phyloP scores from a whole-genome alignment of 1,140 invertebrate species.

The Zaprionus vittiger region DNA sequence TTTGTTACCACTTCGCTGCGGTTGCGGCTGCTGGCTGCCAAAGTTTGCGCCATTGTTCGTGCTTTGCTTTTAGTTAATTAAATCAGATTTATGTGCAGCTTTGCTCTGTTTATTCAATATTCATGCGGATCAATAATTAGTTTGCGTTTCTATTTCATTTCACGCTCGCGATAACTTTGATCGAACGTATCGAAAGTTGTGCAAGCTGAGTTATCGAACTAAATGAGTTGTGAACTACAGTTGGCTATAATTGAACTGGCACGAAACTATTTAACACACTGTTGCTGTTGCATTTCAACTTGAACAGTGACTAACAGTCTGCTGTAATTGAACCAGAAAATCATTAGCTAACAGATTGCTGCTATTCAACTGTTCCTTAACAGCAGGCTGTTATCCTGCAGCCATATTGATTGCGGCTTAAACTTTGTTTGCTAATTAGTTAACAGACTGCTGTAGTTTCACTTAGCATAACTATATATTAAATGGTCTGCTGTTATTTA shows the following conservation, averaged over 20 bases:
- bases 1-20: conserved; percentile 54
- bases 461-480: too few species aligned
- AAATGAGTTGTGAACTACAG: conserved; percentile 2
- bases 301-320: background rate
- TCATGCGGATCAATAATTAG: conserved; percentile 11
- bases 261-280: background rate
- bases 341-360: background rate
- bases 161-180: background rate
- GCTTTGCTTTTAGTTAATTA: conserved; percentile 75
- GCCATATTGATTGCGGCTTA: background rate
- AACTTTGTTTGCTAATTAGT: too few species aligned
- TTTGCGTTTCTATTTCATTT: background rate
- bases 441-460: too few species aligned
- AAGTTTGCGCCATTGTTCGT: conserved; percentile 30
- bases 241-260: background rate
- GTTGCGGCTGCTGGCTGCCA: conserved; percentile 11
- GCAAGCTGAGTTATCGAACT: background rate
- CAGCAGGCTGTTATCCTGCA: background rate
- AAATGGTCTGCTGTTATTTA: too few species aligned
- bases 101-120: conserved; percentile 40
- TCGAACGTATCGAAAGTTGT: background rate
- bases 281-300: background rate
- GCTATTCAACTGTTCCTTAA: background rate
- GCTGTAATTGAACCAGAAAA: background rate
- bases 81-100: conserved; percentile 61